Conservation (phyloP, 2,113 vertebrate species). For the Corydoras maculifer region DNA sequence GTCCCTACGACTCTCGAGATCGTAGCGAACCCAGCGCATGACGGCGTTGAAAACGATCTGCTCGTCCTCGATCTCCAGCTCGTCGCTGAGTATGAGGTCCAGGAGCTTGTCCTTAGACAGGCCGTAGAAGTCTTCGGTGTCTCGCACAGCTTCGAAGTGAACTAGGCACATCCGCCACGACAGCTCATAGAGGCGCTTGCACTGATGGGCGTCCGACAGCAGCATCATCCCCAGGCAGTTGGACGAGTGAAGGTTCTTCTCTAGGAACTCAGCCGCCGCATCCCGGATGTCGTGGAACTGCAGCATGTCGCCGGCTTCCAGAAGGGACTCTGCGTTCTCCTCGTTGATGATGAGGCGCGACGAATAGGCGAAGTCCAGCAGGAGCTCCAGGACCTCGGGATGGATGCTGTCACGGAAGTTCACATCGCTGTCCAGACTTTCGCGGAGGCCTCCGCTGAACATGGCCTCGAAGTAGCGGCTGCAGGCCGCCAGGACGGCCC, state of each 20-base stretch:
- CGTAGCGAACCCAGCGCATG: slow-evolving; percentile 81
- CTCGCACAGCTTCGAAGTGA: slow-evolving; percentile 80
- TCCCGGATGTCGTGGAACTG: slow-evolving; percentile 90
- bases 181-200: slow-evolving; percentile 80
- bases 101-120: slow-evolving; percentile 84
- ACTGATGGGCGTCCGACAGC: slow-evolving; percentile 90
- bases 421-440: slow-evolving; percentile 81
- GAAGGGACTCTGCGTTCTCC: slow-evolving; percentile 87
- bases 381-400: slow-evolving; percentile 86
- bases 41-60: slow-evolving; percentile 82
- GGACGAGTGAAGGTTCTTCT: slow-evolving; percentile 83
- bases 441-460: slow-evolving; percentile 89
- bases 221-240: slow-evolving; percentile 95
- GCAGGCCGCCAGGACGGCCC: slow-evolving; percentile 86
- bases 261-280: slow-evolving; percentile 84
- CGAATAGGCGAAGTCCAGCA: slow-evolving; percentile 91
- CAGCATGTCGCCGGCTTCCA: slow-evolving; percentile 91
- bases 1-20: slow-evolving; percentile 68
- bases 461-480: slow-evolving; percentile 95
- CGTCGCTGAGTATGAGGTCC: slow-evolving; percentile 85
- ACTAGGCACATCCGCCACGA: slow-evolving; percentile 91
- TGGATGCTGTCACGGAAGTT: slow-evolving; percentile 90
- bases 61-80: slow-evolving; percentile 89
- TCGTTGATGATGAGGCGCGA: slow-evolving; percentile 87
- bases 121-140: slow-evolving; percentile 82